Evolutionary conservation across 2,888 invertebrate genomes (phyloP), one percentile per base, ranked within the genome.

Genomic region (Limnephilus auricula): DNA sequence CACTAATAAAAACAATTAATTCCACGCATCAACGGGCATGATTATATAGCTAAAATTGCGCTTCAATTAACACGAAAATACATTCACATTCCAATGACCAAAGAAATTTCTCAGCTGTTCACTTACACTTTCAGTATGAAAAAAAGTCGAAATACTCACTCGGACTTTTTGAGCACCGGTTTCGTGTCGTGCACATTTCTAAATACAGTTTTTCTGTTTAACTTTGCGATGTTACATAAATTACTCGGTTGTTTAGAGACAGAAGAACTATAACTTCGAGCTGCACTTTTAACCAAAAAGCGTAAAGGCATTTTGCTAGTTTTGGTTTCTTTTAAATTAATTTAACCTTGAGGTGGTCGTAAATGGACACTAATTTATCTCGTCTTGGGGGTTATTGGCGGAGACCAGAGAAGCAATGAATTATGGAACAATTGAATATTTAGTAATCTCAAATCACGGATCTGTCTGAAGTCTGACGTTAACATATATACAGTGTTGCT

Each of bases 231-330:
- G 82, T 90, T 90, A 84, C 89, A 92, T 89, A 92, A 92, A 92
- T 83, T 89, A 78, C 30, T 79, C n/a, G 79, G 78, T 25, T 45
- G 32, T 32, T 65, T 82, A 32, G 78, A 32, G 34, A 91, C n/a
- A 18, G 85, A 45, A 25, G 32, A 79, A 50, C 83, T 92, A 15
- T 84, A 89, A 91, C 79, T 89, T 32, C 89, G 30, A 30, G 31
- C 80, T 31, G 88, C 37, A 85, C 84, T 91, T 31, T 89, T 91
- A 91, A 91, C 91, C 91, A 91, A 91, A 25, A 91, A 91, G 80
- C 83, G 89, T 40, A 85, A 34, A 30, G 89, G 32, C 91, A 91
- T 91, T 65, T 86, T 91, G 40, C 32, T 25, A 82, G 82, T 82
- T 34, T 82, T 15, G 82, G 82, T 18, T 65, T n/a, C 6, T 25